Conservation (phyloP, 2,888 invertebrate species). For the Pasiphila rectangulata region DNA sequence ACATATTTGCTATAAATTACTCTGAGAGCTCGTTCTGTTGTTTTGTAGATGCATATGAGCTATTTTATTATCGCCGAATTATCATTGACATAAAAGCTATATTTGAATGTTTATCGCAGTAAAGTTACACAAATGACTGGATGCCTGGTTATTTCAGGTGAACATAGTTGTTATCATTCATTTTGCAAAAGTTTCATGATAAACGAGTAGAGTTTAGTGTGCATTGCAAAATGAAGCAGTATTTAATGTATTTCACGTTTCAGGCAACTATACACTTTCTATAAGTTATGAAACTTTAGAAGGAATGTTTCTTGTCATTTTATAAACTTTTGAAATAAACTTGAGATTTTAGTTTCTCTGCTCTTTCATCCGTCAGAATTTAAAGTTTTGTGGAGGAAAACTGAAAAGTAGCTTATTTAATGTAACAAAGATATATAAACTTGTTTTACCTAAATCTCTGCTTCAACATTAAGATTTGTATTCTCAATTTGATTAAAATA, state of each 20-base stretch:
- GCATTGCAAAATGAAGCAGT: conserved; percentile 47
- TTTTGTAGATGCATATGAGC: conserved; percentile 3
- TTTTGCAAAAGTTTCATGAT: conserved; percentile 62
- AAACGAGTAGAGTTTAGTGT: conserved; percentile 62
- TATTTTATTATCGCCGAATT: not conserved
- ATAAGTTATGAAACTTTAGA: conserved; percentile 27
- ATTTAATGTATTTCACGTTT: conserved; percentile 45
- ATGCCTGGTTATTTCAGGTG: conserved; percentile 33
- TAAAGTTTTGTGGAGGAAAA: not conserved
- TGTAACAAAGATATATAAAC: not conserved
- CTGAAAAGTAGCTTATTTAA: not conserved
- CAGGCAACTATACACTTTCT: conserved; percentile 34
- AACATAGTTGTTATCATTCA: conserved; percentile 68
- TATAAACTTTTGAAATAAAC: conserved; percentile 10
- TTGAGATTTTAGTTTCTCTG: conserved; percentile 7
- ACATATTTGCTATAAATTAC: conserved; percentile 13
- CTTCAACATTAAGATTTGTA: no score
- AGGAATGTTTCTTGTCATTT: conserved; percentile 27
- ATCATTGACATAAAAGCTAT: conserved; percentile 5
- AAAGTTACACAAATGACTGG: conserved; percentile 19
- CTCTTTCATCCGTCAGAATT: conserved; percentile 3
- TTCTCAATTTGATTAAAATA: no score
- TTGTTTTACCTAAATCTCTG: conserved; percentile 37
- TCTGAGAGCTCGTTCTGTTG: conserved; percentile 8
- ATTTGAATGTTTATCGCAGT: conserved; percentile 6